Conservation (phyloP, 2,113 vertebrate species). For the Carassius carassius region DNA sequence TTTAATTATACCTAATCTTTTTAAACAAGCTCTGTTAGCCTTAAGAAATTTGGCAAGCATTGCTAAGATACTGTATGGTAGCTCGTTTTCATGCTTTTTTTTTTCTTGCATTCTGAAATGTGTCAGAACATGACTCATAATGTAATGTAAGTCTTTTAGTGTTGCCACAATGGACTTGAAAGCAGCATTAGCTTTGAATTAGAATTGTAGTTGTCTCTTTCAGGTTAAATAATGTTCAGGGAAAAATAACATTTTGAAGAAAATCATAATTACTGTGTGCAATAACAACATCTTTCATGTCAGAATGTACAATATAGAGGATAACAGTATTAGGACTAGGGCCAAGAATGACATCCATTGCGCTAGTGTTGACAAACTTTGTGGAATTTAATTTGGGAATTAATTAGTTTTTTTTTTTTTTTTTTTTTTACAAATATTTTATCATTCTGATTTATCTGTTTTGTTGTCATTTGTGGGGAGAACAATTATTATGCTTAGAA, state of each 20-base stretch:
- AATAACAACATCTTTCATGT: not conserved
- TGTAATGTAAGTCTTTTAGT: not conserved
- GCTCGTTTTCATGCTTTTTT: not conserved
- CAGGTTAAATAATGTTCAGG: not conserved
- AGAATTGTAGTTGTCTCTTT: not conserved
- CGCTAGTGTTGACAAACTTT: not conserved
- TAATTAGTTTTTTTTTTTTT: not conserved
- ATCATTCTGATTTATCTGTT: not conserved
- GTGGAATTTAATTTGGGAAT: not conserved
- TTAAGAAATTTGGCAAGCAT: not conserved
- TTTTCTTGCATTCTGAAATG: not conserved
- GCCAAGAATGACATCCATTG: not conserved
- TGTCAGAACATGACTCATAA: not conserved
- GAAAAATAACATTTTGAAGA: not conserved
- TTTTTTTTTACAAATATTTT: not conserved
- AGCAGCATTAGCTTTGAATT: not conserved
- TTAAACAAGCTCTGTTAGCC: conserved; percentile 7
- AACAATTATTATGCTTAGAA: not conserved
- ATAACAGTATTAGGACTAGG: not conserved
- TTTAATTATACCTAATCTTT: conserved; percentile 9
- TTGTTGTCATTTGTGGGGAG: not conserved
- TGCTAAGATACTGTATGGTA: not conserved
- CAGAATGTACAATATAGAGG: not conserved
- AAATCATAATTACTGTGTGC: not conserved
- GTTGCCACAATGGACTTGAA: not conserved